phyloP scores from a whole-genome alignment of 2,888 invertebrate genomes.

The Lacanobia wlatinum region DNA sequence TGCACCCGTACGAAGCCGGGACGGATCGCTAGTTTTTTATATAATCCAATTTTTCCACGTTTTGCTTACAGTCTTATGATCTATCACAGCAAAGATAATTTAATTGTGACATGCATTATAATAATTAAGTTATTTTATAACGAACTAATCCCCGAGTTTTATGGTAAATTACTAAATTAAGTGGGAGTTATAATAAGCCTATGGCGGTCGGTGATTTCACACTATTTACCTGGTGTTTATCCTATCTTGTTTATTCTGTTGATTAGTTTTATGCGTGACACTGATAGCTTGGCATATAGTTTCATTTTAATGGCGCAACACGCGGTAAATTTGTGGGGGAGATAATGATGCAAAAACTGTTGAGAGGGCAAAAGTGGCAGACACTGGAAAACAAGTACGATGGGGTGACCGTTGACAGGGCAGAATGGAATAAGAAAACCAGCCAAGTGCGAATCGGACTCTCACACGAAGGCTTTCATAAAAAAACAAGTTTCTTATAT shows the following conservation, averaged over 20 bases:
- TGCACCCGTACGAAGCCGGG: too few relatives aligned
- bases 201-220: conserved; percentile 20
- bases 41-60: too few relatives aligned
- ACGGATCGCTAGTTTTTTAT: too few relatives aligned
- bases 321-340: neutral
- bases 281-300: conserved; percentile 34
- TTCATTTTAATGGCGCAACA: conserved; percentile 26
- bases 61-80: neutral
- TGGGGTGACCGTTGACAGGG: neutral
- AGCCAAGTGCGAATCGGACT: too few relatives aligned
- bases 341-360: neutral
- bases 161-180: conserved; percentile 40
- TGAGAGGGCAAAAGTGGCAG: neutral
- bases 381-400: neutral
- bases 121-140: conserved; percentile 20
- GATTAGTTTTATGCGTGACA: conserved; percentile 50
- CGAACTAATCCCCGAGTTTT: conserved; percentile 22
- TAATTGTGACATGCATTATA: conserved; percentile 7
- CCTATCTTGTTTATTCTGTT: conserved; percentile 57
- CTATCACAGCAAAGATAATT: neutral
- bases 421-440: neutral
- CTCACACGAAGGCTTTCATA: too few relatives aligned
- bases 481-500: too few relatives aligned
- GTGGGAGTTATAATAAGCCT: conserved; percentile 27
- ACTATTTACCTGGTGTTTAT: conserved; percentile 29